Base-by-base conservation (phyloP, 1,140 invertebrate species). In the Cydia amplana region DNA sequence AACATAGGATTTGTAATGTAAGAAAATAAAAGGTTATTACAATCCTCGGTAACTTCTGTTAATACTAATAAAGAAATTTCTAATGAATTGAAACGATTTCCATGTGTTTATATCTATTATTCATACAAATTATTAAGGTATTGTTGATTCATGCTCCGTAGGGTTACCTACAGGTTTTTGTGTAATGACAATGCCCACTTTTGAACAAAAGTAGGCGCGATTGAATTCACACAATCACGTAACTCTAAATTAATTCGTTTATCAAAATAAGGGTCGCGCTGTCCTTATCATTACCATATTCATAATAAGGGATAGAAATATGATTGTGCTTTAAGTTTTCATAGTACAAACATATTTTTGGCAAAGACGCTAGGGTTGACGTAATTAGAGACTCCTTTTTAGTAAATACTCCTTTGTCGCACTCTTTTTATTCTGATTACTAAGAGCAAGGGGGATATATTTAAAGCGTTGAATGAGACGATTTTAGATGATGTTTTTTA, bases 391-490 rank as follows among this genome's bases (percentile, higher is more conserved):
- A 32, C 5, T 28, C 28, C 28, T 32, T 32, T 32, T 6, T 32
- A 23, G 28, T 28, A 28, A 28, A 1, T 1, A 65, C 20, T 12
- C 23, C 16, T 67, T 67, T 67, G 28, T 28, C 64, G 16, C 49
- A 16, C 43, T 46, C 43, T 12, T 46, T 67, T 64, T 0, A 64
- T 64, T 64, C 3, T 64, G 14, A 32, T 65, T 32, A 64, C 25
- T 23, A 65, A 64, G 28, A 65, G 64, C 64, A 65, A n/a, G 25
- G 25, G 64, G 28, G 64, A 28, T 23, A 65, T 65, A 14, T 65
- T 36, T 51, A n/a, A 18, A 51, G 49, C 4, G 49, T 51, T 6
- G n/a, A 5, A 0, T 51, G 43, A 10, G 40, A 43, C 36, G 36
- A 40, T 25, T 25, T n/a, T n/a, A n/a, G n/a, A n/a, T n/a, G n/a